A percentile compares a stretch with the other conserved stretches of the same genome.
phyloP scores from a whole-genome alignment of 2,888 invertebrate species.

The Heliconius ethilla region DNA sequence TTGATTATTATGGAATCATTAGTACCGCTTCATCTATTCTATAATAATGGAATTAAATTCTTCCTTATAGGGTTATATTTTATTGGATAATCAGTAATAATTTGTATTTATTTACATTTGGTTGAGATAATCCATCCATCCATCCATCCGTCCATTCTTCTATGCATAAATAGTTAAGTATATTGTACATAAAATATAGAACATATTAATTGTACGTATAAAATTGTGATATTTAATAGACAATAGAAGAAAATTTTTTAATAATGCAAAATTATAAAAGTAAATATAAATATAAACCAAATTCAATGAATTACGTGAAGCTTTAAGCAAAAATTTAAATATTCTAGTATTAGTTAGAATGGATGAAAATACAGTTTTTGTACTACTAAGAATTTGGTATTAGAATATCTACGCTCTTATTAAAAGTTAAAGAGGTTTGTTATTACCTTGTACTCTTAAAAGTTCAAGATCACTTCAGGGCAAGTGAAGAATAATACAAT shows the following conservation, averaged over 20 bases:
- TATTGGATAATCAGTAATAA: background rate
- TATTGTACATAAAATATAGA: background rate
- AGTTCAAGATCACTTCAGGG: constrained; percentile 25
- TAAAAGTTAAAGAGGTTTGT: constrained; percentile 25
- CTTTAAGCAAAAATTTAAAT: background rate
- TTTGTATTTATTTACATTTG: background rate
- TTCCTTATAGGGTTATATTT: constrained; percentile 6
- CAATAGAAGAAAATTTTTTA: background rate
- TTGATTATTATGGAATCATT: constrained; percentile 55
- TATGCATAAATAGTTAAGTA: background rate
- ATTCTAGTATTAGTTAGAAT: background rate
- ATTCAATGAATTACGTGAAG: no score
- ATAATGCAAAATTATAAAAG: background rate
- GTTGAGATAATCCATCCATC: background rate
- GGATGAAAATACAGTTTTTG: background rate
- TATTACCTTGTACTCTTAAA: constrained; percentile 27
- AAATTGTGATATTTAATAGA: background rate
- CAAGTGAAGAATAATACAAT: constrained; percentile 23
- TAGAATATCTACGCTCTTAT: constrained; percentile 21
- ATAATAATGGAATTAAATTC: background rate
- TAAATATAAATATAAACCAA: background rate
- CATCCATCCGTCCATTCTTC: no score
- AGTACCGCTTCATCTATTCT: constrained; percentile 39
- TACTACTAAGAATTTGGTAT: background rate
- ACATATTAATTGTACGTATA: background rate